Percentiles rank a stretch among this genome's conserved stretches.
Evolutionary conservation across 1,140 invertebrate genomes (phyloP).

Genomic region (Samia ricini): DNA sequence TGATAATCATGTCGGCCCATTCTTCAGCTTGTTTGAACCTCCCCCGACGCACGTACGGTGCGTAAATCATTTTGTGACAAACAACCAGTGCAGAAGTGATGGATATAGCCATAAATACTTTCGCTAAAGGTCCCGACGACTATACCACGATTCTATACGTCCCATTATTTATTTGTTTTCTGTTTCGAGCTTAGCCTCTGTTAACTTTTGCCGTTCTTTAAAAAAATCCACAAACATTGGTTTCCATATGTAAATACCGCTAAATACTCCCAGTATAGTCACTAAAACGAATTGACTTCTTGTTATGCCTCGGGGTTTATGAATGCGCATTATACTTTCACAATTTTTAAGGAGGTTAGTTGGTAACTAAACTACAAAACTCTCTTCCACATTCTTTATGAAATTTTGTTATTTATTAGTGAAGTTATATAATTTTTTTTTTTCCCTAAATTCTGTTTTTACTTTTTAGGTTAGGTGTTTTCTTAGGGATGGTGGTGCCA

Average conservation of each 20-base stretch:
- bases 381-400: background rate
- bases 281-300: slow-evolving; percentile 60
- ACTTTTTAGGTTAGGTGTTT: too few species aligned
- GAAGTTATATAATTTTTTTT: too few species aligned
- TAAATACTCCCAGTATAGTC: slow-evolving; percentile 62
- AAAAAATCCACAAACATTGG: slow-evolving; percentile 60
- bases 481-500: too few species aligned
- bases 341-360: slow-evolving; percentile 9
- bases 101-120: slow-evolving; percentile 53
- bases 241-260: slow-evolving; percentile 74
- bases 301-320: slow-evolving; percentile 55
- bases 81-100: slow-evolving; percentile 44
- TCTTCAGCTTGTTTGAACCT: slow-evolving; percentile 45
- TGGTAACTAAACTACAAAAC: background rate
- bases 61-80: slow-evolving; percentile 36
- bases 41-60: slow-evolving; percentile 41
- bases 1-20: slow-evolving; percentile 57
- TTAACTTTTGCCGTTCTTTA: slow-evolving; percentile 29
- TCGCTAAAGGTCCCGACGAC: slow-evolving; percentile 49
- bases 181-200: slow-evolving; percentile 16
- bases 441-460: too few species aligned
- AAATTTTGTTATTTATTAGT: too few species aligned
- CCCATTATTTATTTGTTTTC: slow-evolving; percentile 39
- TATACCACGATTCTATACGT: slow-evolving; percentile 30
- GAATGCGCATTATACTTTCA: slow-evolving; percentile 47